Conservation (phyloP, 2,113 vertebrate genomes). For the Elephantulus edwardii region DNA sequence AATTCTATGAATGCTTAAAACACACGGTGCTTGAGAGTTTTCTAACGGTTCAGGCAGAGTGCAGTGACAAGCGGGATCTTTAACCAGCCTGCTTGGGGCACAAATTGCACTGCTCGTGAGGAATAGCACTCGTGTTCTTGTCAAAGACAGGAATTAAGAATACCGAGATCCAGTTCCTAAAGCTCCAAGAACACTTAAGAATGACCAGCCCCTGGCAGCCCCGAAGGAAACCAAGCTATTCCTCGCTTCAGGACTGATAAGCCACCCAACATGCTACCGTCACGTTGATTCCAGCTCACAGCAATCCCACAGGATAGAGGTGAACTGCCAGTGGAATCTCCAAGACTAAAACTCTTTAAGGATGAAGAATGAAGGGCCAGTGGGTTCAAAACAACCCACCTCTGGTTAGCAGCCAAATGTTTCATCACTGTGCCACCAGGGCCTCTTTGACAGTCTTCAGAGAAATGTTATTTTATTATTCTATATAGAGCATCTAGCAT, state of each 20-base stretch:
- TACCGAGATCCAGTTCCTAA: neutral
- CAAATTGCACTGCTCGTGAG: neutral
- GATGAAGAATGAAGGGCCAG: too few species aligned
- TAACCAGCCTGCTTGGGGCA: neutral
- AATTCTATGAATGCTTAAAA: neutral
- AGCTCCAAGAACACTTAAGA: neutral
- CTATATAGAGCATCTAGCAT: neutral
- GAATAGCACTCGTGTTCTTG: neutral
- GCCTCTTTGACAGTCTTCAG: too few species aligned
- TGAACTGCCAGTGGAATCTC: neutral
- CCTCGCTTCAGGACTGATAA: neutral
- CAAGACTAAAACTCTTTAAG: too few species aligned
- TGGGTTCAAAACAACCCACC: too few species aligned
- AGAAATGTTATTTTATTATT: too few species aligned
- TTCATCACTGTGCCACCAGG: neutral
- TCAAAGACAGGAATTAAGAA: neutral
- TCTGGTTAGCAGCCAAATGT: neutral
- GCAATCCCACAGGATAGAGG: neutral
- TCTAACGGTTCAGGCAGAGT: conserved; percentile 10
- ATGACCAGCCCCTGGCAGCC: neutral
- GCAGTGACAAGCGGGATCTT: neutral
- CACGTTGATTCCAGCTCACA: neutral
- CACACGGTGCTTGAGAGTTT: neutral
- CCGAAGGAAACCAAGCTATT: neutral
- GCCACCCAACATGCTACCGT: neutral